These are phyloP conservation scores for Exaiptasia diaphana DNA, from an alignment of 64 coral and sea anemone genomes.

Conservation along the genomic window DNA sequence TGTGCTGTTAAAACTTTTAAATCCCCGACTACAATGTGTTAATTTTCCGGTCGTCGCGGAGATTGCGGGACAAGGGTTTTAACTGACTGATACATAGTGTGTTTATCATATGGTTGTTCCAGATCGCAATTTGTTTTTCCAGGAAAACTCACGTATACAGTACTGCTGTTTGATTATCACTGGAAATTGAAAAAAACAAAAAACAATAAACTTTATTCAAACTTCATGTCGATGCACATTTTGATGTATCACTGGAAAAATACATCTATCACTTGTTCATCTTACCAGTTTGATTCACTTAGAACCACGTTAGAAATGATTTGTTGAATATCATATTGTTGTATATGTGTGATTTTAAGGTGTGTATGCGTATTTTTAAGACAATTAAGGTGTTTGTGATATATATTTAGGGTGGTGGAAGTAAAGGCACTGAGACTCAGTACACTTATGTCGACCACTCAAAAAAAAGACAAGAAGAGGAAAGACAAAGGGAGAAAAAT, in stretches of 20 bases:
- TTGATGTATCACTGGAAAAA: neutral
- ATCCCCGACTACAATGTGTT: too few relatives aligned
- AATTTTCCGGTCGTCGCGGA: too few relatives aligned
- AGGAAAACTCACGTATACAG: too few relatives aligned
- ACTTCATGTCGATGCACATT: neutral
- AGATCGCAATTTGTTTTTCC: too few relatives aligned
- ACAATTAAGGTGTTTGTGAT: neutral
- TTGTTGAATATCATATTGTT: neutral
- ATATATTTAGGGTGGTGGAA: neutral
- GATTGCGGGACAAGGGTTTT: too few relatives aligned
- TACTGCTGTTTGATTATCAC: too few relatives aligned
- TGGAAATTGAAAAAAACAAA: too few relatives aligned
- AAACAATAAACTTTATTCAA: neutral
- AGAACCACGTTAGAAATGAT: neutral
- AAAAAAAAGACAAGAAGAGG: neutral
- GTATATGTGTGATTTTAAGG: neutral
- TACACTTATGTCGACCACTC: conserved; percentile 39
- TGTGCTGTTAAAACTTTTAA: too few relatives aligned
- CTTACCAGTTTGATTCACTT: too few relatives aligned
- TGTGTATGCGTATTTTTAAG: neutral
- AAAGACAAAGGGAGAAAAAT: neutral
- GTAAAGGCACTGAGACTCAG: conserved; percentile 47
- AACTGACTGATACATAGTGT: too few relatives aligned
- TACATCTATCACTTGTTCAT: too few relatives aligned
- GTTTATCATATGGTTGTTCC: too few relatives aligned